Evolutionary conservation across 1,140 invertebrate species (phyloP).

Genomic region (Atta cephalotes): DNA sequence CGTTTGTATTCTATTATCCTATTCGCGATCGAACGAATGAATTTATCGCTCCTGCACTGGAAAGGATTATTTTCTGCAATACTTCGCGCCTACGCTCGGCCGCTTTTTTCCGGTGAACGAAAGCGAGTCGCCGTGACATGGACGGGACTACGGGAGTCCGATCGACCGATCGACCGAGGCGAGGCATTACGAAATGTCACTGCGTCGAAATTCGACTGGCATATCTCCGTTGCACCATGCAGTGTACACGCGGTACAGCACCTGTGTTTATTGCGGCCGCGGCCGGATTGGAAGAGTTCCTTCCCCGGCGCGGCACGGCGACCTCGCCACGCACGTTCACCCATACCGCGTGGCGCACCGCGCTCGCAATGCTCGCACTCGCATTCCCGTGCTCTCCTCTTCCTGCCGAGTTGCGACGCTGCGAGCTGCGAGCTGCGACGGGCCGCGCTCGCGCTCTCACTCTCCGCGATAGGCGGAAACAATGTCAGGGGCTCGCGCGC

Average conservation of each 20-base stretch:
- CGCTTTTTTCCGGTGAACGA: slow-evolving; percentile 28
- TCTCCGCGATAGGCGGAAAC: slow-evolving; percentile 55
- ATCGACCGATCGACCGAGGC: not conserved
- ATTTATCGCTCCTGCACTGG: not conserved
- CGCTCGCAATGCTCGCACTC: slow-evolving; percentile 56
- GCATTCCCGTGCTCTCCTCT: slow-evolving; percentile 49
- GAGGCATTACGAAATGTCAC: slow-evolving; percentile 71
- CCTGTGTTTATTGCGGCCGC: slow-evolving; percentile 71
- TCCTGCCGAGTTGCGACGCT: slow-evolving; percentile 41
- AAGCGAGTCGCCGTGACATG: slow-evolving; percentile 28
- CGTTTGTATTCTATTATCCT: not conserved
- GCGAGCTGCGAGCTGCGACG: slow-evolving; percentile 32
- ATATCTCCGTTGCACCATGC: slow-evolving; percentile 50
- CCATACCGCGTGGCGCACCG: slow-evolving; percentile 66
- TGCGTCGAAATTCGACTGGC: slow-evolving; percentile 69
- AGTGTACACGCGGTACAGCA: slow-evolving; percentile 58
- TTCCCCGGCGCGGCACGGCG: slow-evolving; percentile 56
- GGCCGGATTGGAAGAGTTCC: slow-evolving; percentile 71
- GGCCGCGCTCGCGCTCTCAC: not conserved
- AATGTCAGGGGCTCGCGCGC: slow-evolving; percentile 69
- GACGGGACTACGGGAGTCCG: not conserved
- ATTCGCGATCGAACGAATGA: not conserved
- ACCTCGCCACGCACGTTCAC: slow-evolving; percentile 74
- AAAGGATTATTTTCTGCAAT: not conserved
- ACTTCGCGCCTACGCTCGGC: slow-evolving; percentile 8